Percentiles rank a stretch among this genome's conserved stretches.
Evolutionary conservation across 37 sponge, comb jelly and placozoan genomes (phyloP).

Genomic region (Tethya wilhelma): DNA sequence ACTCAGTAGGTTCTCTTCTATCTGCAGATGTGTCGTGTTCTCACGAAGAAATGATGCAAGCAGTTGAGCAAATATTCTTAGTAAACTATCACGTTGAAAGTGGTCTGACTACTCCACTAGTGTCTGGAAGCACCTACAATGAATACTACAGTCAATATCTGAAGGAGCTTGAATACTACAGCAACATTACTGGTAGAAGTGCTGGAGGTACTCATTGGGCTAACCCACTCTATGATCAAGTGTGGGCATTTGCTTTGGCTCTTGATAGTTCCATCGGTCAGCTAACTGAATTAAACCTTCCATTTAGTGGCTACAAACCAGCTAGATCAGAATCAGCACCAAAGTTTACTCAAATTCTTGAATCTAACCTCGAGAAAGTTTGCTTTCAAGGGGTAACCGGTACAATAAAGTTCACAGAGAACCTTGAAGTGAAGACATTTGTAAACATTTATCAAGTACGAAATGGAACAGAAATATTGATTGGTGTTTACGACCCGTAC

Average conservation of each 20-base stretch:
- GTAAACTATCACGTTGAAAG: neutral
- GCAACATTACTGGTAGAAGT: neutral
- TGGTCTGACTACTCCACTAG: neutral
- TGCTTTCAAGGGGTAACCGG: conserved; percentile 29
- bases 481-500: conserved; percentile 16
- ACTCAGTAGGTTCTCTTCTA: neutral
- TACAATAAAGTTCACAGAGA: neutral
- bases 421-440: neutral
- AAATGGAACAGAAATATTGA: neutral
- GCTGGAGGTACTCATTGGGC: conserved; percentile 15
- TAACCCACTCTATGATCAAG: conserved; percentile 37
- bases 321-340: neutral
- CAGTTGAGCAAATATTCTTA: conserved; percentile 23
- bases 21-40: neutral
- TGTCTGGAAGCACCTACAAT: conserved; percentile 15
- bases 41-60: conserved; percentile 13
- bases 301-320: neutral
- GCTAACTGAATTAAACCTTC: neutral
- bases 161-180: conserved; percentile 1
- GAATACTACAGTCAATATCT: conserved; percentile 32
- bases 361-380: neutral
- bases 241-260: conserved; percentile 54
- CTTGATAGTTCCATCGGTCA: conserved; percentile 35
- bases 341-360: conserved; percentile 1
- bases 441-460: conserved; percentile 20